Conservation (phyloP, 1,140 invertebrate species). For the Chironomus striatipennis region DNA sequence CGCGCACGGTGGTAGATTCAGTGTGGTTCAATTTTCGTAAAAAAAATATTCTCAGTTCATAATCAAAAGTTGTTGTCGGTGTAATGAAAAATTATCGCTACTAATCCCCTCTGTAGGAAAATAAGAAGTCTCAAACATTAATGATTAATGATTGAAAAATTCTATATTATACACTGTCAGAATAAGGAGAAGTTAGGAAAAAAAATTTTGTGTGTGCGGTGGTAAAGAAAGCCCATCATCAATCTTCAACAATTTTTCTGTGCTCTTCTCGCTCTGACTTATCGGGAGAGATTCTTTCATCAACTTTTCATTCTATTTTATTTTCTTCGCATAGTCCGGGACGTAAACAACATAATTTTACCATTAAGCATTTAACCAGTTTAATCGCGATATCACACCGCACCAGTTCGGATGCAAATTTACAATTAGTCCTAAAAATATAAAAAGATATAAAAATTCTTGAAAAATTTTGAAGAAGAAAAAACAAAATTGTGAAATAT, state of each 20-base stretch:
- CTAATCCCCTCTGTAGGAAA: constrained; percentile 10
- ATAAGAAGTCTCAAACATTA: not conserved
- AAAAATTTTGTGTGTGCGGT: constrained; percentile 15
- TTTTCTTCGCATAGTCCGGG: not conserved
- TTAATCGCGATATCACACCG: constrained; percentile 16
- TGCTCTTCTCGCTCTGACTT: no score
- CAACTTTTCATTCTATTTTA: not conserved
- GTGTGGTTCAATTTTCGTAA: not conserved
- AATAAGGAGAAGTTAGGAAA: not conserved
- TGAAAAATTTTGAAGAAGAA: not conserved
- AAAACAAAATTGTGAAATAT: not conserved
- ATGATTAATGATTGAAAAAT: constrained; percentile 20
- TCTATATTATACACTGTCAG: not conserved
- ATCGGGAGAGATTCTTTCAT: no score
- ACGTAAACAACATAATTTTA: constrained; percentile 21
- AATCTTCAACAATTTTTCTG: not conserved
- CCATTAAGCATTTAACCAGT: constrained; percentile 22
- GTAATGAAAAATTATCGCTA: constrained; percentile 5
- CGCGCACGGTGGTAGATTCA: not conserved
- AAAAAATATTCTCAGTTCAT: not conserved
- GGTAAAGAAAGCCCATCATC: not conserved
- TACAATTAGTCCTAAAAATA: not conserved
- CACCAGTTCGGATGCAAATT: not conserved
- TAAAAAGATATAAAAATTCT: not conserved
- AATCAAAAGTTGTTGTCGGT: not conserved